Conservation (phyloP, 1,140 invertebrate genomes). For the Listronotus oregonensis region DNA sequence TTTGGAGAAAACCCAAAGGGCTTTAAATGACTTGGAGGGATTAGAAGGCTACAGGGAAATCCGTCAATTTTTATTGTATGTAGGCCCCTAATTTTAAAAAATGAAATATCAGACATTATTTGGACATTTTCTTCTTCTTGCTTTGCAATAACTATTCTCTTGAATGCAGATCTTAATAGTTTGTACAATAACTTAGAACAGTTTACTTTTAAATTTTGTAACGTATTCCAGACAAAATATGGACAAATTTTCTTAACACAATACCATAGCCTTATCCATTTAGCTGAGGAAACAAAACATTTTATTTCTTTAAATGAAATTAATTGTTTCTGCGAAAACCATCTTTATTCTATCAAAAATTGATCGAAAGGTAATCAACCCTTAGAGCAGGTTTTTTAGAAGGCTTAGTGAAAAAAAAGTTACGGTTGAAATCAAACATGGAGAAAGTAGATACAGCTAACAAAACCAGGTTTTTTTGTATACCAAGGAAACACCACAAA, state of each 20-base stretch:
- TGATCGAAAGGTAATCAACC: slow-evolving; percentile 19
- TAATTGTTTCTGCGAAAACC: slow-evolving; percentile 30
- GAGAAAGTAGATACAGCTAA: too few relatives aligned
- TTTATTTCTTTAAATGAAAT: slow-evolving; percentile 25
- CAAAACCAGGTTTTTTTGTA: too few relatives aligned
- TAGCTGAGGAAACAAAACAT: slow-evolving; percentile 27
- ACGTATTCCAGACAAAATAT: slow-evolving; percentile 22
- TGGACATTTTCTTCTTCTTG: slow-evolving; percentile 21
- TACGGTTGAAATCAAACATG: too few relatives aligned
- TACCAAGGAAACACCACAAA: too few relatives aligned
- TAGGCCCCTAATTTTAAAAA: slow-evolving; percentile 27
- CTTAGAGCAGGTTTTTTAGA: slow-evolving; percentile 10
- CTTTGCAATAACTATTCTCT: slow-evolving; percentile 24
- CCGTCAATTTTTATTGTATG: slow-evolving; percentile 36
- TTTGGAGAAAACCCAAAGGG: slow-evolving; percentile 32
- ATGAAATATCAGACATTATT: slow-evolving; percentile 17
- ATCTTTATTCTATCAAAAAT: slow-evolving; percentile 13
- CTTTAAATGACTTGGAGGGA: slow-evolving; percentile 21
- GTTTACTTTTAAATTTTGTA: slow-evolving; percentile 32
- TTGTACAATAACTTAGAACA: slow-evolving; percentile 18
- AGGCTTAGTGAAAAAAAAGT: background rate
- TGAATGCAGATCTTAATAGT: slow-evolving; percentile 16
- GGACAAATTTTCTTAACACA: slow-evolving; percentile 30
- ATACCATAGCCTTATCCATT: slow-evolving; percentile 30
- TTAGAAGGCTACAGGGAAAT: slow-evolving; percentile 40